Evolutionary conservation across 2,113 vertebrate species (phyloP).

Genomic region (Ammodramus savannarum): DNA sequence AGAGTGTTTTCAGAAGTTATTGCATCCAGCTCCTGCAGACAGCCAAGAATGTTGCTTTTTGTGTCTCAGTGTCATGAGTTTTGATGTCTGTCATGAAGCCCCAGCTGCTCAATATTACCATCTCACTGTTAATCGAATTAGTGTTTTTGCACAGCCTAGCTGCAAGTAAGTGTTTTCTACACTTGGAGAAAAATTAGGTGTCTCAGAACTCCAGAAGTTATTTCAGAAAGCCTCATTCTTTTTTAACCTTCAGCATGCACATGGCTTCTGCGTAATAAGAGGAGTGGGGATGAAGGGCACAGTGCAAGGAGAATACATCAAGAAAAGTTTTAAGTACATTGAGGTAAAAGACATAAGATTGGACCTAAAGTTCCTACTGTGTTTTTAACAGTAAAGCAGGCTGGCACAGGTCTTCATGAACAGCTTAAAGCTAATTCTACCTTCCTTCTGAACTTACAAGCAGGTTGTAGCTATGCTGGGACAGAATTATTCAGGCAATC

Average conservation of each 20-base stretch:
- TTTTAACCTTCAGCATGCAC: background rate
- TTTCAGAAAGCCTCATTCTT: background rate
- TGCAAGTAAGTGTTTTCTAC: background rate
- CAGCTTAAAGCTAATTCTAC: background rate
- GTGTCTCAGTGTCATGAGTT: background rate
- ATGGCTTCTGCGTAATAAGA: background rate
- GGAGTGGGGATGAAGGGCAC: background rate
- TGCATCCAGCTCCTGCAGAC: background rate
- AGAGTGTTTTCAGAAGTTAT: background rate
- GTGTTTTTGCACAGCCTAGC: background rate
- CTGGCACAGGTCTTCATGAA: background rate
- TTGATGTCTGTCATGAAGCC: background rate
- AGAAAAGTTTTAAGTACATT: background rate
- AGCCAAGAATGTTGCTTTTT: background rate
- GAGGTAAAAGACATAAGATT: background rate
- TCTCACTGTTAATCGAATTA: background rate
- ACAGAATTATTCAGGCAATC: background rate
- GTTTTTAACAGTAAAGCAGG: background rate
- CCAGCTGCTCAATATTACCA: background rate
- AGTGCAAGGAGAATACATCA: background rate
- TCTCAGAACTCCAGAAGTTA: background rate
- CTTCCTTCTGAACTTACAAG: background rate
- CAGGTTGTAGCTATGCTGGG: background rate
- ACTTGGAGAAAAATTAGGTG: background rate
- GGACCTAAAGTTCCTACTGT: background rate